Conservation (phyloP, 2,113 vertebrate species). For the Callionymus lyra region DNA sequence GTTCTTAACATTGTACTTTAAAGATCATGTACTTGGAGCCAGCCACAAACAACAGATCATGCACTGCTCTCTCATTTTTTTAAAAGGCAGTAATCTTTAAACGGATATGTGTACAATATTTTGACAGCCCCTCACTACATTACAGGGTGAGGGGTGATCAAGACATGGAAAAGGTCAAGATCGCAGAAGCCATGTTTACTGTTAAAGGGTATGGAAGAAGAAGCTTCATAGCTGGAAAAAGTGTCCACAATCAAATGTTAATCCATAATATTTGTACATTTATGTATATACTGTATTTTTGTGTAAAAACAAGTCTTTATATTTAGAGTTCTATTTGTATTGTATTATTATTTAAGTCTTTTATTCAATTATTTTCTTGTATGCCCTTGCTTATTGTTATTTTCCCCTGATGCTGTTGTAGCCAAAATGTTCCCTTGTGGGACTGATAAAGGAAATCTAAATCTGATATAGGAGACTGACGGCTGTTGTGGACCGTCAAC, state of each 20-base stretch:
- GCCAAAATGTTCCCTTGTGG: too few relatives aligned
- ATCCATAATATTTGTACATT: too few relatives aligned
- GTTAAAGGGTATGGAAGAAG: constrained; percentile 7
- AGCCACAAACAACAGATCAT: constrained; percentile 17
- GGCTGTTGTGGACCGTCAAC: too few relatives aligned
- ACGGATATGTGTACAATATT: not conserved
- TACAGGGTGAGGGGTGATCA: constrained; percentile 13
- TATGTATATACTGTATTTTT: too few relatives aligned
- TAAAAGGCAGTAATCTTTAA: constrained; percentile 4
- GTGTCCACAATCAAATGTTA: constrained; percentile 11
- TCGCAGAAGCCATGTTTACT: constrained; percentile 6
- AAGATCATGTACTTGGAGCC: constrained; percentile 19
- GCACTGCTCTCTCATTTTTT: constrained; percentile 15
- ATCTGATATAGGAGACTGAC: too few relatives aligned
- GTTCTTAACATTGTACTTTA: not conserved
- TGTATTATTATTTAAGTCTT: not conserved
- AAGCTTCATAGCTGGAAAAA: constrained; percentile 5
- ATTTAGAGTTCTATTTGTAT: not conserved
- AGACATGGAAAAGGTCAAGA: constrained; percentile 13
- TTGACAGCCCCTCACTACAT: not conserved
- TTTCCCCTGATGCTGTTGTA: not conserved
- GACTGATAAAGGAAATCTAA: too few relatives aligned
- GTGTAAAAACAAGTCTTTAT: too few relatives aligned
- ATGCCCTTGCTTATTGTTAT: too few relatives aligned
- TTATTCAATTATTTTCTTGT: not conserved